Evolutionary conservation across 2,113 vertebrate genomes (phyloP).

Genomic region (Eleginops maclovinus): DNA sequence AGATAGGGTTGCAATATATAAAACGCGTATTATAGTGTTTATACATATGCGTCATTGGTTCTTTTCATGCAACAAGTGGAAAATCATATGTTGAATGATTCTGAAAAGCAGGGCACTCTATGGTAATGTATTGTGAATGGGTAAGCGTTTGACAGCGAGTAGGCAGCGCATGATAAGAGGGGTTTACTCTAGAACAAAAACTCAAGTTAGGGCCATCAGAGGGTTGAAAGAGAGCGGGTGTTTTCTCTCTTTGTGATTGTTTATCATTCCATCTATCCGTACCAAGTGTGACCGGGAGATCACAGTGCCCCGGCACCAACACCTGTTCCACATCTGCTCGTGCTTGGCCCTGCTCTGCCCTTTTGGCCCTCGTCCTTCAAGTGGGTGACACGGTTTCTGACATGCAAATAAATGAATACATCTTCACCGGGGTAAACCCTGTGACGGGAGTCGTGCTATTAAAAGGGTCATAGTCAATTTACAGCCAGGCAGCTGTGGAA

Average conservation of each 20-base stretch:
- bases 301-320: conserved; percentile 43
- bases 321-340: conserved; percentile 73
- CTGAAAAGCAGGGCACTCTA: conserved; percentile 22
- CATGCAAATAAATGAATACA: conserved; percentile 52
- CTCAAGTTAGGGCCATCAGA: conserved; percentile 50
- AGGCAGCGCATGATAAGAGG: conserved; percentile 42
- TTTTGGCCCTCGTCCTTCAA: conserved; percentile 47
- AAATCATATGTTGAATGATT: conserved; percentile 17
- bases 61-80: not conserved
- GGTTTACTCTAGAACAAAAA: conserved; percentile 60
- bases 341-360: conserved; percentile 24
- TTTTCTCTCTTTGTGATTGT: conserved; percentile 54
- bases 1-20: not conserved
- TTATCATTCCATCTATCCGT: conserved; percentile 65
- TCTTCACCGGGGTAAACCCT: conserved; percentile 26
- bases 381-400: conserved; percentile 31
- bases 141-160: conserved; percentile 29
- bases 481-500: conserved; percentile 27
- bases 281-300: conserved; percentile 48
- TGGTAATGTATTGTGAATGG: conserved; percentile 36
- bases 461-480: conserved; percentile 31
- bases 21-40: not conserved
- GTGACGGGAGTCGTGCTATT: conserved; percentile 17
- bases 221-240: conserved; percentile 34
- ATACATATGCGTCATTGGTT: not conserved